A percentile compares a stretch with the other conserved stretches of the same genome.
phyloP scores from a whole-genome alignment of 1,140 invertebrate genomes.

The Teleogryllus occipitalis region DNA sequence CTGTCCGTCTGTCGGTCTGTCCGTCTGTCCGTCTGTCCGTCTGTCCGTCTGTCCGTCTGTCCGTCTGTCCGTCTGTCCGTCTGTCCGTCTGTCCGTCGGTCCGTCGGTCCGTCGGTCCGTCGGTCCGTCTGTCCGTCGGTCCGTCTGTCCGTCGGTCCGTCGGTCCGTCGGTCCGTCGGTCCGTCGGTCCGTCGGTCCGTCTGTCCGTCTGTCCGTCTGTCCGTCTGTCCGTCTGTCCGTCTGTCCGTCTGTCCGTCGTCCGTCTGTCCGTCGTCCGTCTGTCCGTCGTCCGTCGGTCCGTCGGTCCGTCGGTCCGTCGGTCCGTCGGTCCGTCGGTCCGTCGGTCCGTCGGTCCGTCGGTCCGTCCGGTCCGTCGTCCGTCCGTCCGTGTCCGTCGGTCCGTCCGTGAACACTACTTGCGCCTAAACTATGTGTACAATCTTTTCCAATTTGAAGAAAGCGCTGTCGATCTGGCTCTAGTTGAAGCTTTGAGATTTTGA shows the following conservation, averaged over 20 bases:
- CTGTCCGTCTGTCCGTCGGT: slow-evolving; percentile 12
- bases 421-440: no score
- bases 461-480: no score
- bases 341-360: neutral
- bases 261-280: slow-evolving; percentile 21
- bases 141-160: slow-evolving; percentile 12
- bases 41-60: slow-evolving; percentile 12
- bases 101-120: neutral
- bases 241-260: slow-evolving; percentile 19
- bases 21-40: slow-evolving; percentile 18
- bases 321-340: no score
- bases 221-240: slow-evolving; percentile 11
- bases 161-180: slow-evolving; percentile 22
- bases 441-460: no score
- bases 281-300: no score
- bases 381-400: no score
- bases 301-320: no score
- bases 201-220: slow-evolving; percentile 17
- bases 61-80: slow-evolving; percentile 23
- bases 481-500: no score
- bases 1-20: slow-evolving; percentile 13
- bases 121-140: neutral
- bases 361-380: no score
- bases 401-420: no score
- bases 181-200: slow-evolving; percentile 16